These are phyloP conservation scores for Drosophila yakuba DNA, from an alignment of 1,140 invertebrate species.

Conservation along the genomic window DNA sequence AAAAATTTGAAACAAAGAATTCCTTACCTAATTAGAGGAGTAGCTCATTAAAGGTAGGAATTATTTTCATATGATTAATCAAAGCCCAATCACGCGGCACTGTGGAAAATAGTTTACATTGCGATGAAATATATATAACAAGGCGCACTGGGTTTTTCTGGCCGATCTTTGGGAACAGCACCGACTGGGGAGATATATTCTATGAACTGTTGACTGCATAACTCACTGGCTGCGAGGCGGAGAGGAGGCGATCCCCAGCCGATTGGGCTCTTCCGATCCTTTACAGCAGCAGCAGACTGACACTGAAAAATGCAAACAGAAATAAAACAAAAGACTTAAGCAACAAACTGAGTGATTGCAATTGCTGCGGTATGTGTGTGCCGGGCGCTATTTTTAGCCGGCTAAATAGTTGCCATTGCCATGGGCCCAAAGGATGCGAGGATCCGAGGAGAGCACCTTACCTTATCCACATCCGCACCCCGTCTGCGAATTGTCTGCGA, in stretches of 20 bases:
- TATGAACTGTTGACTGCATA: conserved; percentile 80
- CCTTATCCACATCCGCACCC: conserved; percentile 21
- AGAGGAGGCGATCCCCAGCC: conserved; percentile 56
- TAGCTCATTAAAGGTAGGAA: conserved; percentile 10
- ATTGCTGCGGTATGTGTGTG: conserved; percentile 67
- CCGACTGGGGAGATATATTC: conserved; percentile 58
- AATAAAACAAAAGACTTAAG: conserved; percentile 84
- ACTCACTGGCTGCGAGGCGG: conserved; percentile 60
- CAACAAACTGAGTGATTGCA: conserved; percentile 83
- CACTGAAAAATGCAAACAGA: conserved; percentile 83
- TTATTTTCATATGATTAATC: conserved; percentile 13
- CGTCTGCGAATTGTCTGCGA: conserved; percentile 37
- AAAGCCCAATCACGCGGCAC: conserved; percentile 20
- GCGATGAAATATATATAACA: conserved; percentile 65
- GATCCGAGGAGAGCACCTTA: conserved; percentile 27
- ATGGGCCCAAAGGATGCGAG: conserved; percentile 53
- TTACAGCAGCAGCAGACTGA: conserved; percentile 43
- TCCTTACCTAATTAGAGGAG: background rate
- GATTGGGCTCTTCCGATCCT: conserved; percentile 40
- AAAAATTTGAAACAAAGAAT: no score
- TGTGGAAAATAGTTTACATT: conserved; percentile 59
- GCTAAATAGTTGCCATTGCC: conserved; percentile 81
- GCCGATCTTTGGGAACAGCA: conserved; percentile 19
- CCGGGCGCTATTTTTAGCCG: conserved; percentile 71
- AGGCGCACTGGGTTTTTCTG: conserved; percentile 24